Conservation (phyloP, 1,140 invertebrate species). For the Drosophila sp. region DNA sequence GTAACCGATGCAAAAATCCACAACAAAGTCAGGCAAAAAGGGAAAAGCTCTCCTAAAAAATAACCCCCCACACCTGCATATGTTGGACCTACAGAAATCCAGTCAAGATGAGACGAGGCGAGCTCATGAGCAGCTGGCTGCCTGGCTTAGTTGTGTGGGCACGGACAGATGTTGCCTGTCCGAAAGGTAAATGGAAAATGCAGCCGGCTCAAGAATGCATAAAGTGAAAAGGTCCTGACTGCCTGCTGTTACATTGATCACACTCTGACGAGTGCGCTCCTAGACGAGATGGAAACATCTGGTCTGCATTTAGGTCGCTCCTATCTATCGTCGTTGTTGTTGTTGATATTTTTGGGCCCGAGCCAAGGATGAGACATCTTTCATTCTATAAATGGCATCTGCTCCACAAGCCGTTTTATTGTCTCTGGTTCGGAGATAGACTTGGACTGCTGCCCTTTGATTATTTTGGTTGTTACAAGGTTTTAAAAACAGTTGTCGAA, state of each 20-base stretch:
- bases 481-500: background rate
- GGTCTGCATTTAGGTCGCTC: constrained; percentile 1
- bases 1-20: constrained; percentile 22
- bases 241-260: constrained; percentile 61
- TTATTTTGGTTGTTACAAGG: background rate
- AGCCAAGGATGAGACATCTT: background rate
- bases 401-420: constrained; percentile 10
- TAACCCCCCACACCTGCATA: constrained; percentile 15
- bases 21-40: background rate
- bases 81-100: background rate
- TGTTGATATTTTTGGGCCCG: background rate
- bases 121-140: constrained; percentile 3
- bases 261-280: background rate
- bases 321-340: background rate
- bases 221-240: constrained; percentile 17
- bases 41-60: constrained; percentile 1
- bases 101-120: background rate
- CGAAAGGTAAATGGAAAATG: constrained; percentile 13
- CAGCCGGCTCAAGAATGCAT: constrained; percentile 10
- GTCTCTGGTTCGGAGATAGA: background rate
- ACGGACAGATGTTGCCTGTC: constrained; percentile 13
- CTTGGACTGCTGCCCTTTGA: background rate
- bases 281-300: constrained; percentile 39
- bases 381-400: background rate
- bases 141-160: background rate